Conservation (phyloP, 35 echinoderm and acorn worm species). For the Anneissia japonica region DNA sequence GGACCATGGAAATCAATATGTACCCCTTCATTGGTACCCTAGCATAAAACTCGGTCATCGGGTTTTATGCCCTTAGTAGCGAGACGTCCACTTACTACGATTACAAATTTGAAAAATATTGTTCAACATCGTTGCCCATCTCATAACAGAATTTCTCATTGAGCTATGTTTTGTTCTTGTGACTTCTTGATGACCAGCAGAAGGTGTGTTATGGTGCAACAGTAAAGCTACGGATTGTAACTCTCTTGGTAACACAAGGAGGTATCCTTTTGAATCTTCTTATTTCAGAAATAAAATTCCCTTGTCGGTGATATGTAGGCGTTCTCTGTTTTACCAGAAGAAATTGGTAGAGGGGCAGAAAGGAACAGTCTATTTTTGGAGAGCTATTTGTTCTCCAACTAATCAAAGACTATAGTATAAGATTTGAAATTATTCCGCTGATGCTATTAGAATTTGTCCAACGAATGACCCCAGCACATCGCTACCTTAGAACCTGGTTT, state of each 20-base stretch:
- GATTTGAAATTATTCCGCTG: not conserved
- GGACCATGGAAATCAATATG: slow-evolving; percentile 22
- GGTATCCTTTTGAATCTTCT: not conserved
- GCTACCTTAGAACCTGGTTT: not conserved
- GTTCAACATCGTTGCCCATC: not conserved
- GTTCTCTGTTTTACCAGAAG: slow-evolving; percentile 10
- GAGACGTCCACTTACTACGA: not conserved
- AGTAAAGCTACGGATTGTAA: not conserved
- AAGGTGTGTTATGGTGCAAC: not conserved
- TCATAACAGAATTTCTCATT: not conserved
- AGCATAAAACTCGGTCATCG: not conserved
- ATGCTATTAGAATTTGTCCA: not conserved
- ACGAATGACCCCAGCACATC: not conserved
- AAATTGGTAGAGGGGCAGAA: not conserved
- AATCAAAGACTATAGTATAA: not conserved
- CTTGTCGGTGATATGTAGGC: not conserved
- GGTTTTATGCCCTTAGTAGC: not conserved
- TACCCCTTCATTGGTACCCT: not conserved
- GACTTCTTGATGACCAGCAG: not conserved
- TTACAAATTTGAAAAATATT: not conserved
- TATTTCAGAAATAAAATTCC: not conserved
- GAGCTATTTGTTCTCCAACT: not conserved
- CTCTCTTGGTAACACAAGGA: not conserved
- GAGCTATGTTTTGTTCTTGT: not conserved
- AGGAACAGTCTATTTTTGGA: not conserved